Evolutionary conservation across 2,113 vertebrate genomes (phyloP).

Genomic region (Gymnorhina tibicen): DNA sequence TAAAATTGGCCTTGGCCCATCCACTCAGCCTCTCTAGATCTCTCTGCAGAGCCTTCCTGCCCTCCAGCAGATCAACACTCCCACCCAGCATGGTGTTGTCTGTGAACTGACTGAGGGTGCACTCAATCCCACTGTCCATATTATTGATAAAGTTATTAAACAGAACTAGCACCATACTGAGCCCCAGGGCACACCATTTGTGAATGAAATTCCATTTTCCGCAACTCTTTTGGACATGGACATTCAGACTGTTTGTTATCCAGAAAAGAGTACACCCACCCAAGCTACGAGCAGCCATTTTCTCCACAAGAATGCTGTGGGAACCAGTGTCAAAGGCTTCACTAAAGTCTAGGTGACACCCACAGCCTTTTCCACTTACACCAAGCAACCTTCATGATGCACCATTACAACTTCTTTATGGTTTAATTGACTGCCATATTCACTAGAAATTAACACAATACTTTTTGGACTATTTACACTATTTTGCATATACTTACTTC

Average conservation of each 20-base stretch:
- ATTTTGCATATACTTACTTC: not conserved
- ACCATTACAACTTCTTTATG: not conserved
- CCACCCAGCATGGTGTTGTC: not conserved
- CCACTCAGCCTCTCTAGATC: not conserved
- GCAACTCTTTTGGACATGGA: not conserved
- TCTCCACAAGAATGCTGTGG: not conserved
- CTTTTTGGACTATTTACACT: not conserved
- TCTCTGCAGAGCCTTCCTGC: not conserved
- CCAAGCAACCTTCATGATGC: not conserved
- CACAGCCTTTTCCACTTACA: not conserved
- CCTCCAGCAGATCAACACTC: not conserved
- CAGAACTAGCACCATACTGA: not conserved
- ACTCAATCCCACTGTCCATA: fast-evolving
- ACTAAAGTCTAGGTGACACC: not conserved
- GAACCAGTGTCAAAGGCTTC: not conserved
- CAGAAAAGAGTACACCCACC: not conserved
- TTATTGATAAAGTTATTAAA: not conserved
- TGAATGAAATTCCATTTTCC: not conserved
- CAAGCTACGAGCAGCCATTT: not conserved
- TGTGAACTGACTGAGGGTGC: not conserved
- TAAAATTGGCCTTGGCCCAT: not conserved
- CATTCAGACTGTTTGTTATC: not conserved
- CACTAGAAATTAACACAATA: not conserved
- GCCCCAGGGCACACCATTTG: too few relatives aligned
- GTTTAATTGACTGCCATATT: not conserved